Evolutionary conservation across 2,888 invertebrate species (phyloP).

Genomic region (Drosophila vallismaia): DNA sequence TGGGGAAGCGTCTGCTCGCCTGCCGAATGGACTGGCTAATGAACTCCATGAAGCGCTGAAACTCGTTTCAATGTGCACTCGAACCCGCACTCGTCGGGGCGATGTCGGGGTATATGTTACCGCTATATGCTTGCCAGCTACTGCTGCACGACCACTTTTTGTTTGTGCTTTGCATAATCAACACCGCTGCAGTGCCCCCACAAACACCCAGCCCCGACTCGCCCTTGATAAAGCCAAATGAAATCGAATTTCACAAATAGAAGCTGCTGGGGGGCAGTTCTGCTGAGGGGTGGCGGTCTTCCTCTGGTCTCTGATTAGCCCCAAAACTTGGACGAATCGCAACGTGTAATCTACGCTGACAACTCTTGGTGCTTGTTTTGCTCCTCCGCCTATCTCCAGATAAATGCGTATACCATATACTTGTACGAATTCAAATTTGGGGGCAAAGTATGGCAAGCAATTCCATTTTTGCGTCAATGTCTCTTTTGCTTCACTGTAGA

Average conservation of each 20-base stretch:
- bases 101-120: constrained; percentile 14
- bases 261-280: neutral
- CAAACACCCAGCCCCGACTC: constrained; percentile 29
- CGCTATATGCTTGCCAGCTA: constrained; percentile 31
- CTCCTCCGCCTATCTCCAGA: constrained; percentile 44
- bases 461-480: neutral
- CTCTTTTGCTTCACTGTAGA: neutral
- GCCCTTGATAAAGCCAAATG: constrained; percentile 35
- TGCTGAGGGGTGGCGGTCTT: neutral
- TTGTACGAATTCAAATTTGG: constrained; percentile 24
- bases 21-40: constrained; percentile 70
- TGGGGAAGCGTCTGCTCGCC: constrained; percentile 66
- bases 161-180: constrained; percentile 62
- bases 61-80: constrained; percentile 61
- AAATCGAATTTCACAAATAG: constrained; percentile 56
- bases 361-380: constrained; percentile 32
- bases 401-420: constrained; percentile 40
- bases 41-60: constrained; percentile 64
- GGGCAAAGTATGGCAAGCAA: constrained; percentile 16
- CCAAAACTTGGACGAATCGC: constrained; percentile 27
- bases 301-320: constrained; percentile 58
- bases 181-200: constrained; percentile 46
- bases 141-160: constrained; percentile 43
- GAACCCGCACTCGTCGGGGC: constrained; percentile 13
- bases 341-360: constrained; percentile 10